Conservation (phyloP, 2,113 vertebrate genomes). For the Scomber japonicus region DNA sequence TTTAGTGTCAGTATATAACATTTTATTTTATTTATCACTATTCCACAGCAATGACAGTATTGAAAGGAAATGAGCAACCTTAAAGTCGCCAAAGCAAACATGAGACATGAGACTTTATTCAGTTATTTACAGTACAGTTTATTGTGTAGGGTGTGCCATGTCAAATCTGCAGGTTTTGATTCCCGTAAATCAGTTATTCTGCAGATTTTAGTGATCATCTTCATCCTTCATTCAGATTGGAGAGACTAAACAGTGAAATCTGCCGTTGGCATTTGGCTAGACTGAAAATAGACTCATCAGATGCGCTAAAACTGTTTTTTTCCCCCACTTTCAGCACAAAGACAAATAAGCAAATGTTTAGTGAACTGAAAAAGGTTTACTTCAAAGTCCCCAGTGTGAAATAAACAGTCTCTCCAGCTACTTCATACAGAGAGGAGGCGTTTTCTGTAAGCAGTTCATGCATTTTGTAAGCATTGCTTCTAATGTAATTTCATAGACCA, state of each 20-base stretch:
- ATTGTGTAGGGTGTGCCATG: neutral
- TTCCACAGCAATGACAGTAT: no score
- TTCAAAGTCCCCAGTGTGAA: neutral
- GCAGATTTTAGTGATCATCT: slow-evolving; percentile 1
- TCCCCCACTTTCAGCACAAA: neutral
- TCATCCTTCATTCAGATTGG: neutral
- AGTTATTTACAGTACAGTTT: no score
- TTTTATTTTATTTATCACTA: no score
- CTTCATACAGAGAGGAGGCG: no score
- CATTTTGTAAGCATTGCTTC: neutral
- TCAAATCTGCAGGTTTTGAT: neutral
- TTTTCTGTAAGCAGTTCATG: no score
- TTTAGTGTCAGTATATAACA: neutral
- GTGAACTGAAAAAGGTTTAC: neutral
- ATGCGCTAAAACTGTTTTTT: neutral
- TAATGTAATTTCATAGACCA: slow-evolving; percentile 18
- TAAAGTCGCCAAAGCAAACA: no score
- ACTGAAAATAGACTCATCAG: neutral
- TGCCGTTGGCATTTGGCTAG: neutral
- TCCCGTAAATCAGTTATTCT: neutral
- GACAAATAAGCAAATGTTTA: neutral
- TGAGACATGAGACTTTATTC: neutral
- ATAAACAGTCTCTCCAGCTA: neutral
- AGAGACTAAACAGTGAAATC: slow-evolving; percentile 8
- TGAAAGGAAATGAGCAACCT: no score